These are phyloP conservation scores for Drosophila auraria DNA, from an alignment of 1,140 invertebrate species.

Conservation along the genomic window DNA sequence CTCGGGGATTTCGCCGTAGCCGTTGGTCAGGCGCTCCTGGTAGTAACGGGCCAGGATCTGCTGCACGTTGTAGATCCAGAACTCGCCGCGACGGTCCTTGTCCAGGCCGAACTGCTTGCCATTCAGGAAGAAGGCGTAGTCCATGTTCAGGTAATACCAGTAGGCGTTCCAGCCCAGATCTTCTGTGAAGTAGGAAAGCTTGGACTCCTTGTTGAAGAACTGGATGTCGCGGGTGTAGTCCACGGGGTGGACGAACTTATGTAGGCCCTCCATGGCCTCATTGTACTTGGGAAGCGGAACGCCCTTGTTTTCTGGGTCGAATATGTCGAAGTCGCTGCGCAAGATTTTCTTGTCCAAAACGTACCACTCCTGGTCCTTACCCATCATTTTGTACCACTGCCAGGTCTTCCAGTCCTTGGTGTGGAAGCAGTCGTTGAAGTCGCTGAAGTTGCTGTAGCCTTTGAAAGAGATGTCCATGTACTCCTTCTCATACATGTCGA, in stretches of 20 bases:
- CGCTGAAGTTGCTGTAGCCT: constrained; percentile 3
- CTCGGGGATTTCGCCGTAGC: no score
- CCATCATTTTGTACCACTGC: constrained; percentile 6
- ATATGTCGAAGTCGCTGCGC: not conserved
- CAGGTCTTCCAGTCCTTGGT: constrained; percentile 8
- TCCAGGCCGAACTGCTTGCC: no score
- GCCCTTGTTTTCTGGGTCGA: not conserved
- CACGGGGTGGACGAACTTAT: not conserved
- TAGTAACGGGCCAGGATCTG: no score
- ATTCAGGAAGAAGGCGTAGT: no score
- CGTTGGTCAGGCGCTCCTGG: no score
- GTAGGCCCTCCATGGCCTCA: not conserved
- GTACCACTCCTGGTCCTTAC: constrained; percentile 3
- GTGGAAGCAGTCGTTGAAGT: not conserved
- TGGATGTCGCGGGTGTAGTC: no score
- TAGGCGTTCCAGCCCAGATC: no score
- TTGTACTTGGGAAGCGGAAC: not conserved
- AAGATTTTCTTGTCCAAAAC: constrained; percentile 2
- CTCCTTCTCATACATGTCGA: constrained; percentile 13
- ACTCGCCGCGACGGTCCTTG: no score
- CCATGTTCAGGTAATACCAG: no score
- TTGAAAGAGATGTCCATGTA: constrained; percentile 8
- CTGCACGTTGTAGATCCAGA: no score
- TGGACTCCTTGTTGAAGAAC: no score
- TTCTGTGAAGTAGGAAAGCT: no score